Percentiles rank a stretch among this genome's conserved stretches.
Evolutionary conservation across 2,113 vertebrate species (phyloP).

Genomic region (Sclerurus mexicanus): DNA sequence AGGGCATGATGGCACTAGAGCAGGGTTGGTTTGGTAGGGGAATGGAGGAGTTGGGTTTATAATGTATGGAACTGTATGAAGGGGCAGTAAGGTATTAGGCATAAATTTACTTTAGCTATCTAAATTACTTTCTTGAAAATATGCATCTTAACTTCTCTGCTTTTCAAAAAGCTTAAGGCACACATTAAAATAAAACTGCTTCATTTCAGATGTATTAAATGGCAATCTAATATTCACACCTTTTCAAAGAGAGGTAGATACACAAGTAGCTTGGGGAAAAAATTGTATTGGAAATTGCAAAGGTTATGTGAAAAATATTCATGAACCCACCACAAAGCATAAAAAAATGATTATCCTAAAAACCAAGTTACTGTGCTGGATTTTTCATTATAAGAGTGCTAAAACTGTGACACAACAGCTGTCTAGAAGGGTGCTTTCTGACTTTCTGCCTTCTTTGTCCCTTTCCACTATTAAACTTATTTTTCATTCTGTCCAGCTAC

Average conservation of each 20-base stretch:
- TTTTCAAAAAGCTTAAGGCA: not conserved
- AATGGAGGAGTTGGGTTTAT: not conserved
- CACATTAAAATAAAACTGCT: not conserved
- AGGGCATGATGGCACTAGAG: not conserved
- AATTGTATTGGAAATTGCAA: not conserved
- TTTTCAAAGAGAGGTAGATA: not conserved
- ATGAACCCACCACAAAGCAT: not conserved
- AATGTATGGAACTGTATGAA: not conserved
- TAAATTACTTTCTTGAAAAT: not conserved
- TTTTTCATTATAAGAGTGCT: not conserved
- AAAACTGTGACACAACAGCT: not conserved
- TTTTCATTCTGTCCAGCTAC: conserved; percentile 1
- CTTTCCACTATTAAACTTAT: not conserved
- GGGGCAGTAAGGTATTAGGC: not conserved
- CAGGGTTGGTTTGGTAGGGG: not conserved
- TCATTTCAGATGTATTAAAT: not conserved
- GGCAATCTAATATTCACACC: not conserved
- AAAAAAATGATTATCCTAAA: not conserved
- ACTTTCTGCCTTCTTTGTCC: not conserved
- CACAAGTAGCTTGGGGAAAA: not conserved
- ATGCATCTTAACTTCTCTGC: not conserved
- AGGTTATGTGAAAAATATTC: not conserved
- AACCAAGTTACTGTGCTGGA: rapidly evolving
- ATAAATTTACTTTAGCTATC: not conserved
- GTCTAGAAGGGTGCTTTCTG: not conserved